These are phyloP conservation scores for Carabus problematicus DNA, from an alignment of 2,888 invertebrate species.

Conservation along the genomic window DNA sequence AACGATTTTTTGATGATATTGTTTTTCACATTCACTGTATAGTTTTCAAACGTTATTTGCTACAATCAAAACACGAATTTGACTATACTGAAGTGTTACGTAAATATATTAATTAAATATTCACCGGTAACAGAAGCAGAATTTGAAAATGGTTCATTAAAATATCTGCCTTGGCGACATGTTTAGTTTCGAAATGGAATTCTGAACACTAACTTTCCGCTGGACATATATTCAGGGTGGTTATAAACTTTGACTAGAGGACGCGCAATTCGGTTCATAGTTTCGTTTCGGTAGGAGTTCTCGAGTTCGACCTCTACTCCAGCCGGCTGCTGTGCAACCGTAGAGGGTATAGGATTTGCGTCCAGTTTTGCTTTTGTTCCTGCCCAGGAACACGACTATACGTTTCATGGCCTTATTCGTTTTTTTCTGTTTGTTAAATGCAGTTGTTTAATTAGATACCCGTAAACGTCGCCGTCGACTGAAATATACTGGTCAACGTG, in stretches of 20 bases:
- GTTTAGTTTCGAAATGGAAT: too few relatives aligned
- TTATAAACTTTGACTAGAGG: constrained; percentile 13
- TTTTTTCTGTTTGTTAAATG: constrained; percentile 1
- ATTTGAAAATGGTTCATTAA: too few relatives aligned
- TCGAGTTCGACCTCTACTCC: background rate
- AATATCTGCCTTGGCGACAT: too few relatives aligned
- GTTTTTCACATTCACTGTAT: constrained; percentile 14
- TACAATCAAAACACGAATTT: background rate
- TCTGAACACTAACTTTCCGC: too few relatives aligned
- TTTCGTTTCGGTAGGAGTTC: constrained; percentile 1
- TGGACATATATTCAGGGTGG: background rate
- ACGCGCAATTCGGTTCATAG: background rate
- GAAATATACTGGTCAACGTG: too few relatives aligned
- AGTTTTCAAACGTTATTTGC: constrained; percentile 14
- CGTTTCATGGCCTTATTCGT: background rate
- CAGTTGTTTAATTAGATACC: constrained; percentile 11
- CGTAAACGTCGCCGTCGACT: constrained; percentile 7
- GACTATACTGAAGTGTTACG: too few relatives aligned
- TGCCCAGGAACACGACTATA: constrained; percentile 7
- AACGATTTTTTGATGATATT: constrained; percentile 39
- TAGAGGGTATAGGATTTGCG: background rate
- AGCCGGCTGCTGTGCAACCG: background rate
- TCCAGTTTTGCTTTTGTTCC: background rate
- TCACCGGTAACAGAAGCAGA: background rate
- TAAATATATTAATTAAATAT: background rate